Conservation (phyloP, 2,888 invertebrate species). For the Philhelius pedissequus region DNA sequence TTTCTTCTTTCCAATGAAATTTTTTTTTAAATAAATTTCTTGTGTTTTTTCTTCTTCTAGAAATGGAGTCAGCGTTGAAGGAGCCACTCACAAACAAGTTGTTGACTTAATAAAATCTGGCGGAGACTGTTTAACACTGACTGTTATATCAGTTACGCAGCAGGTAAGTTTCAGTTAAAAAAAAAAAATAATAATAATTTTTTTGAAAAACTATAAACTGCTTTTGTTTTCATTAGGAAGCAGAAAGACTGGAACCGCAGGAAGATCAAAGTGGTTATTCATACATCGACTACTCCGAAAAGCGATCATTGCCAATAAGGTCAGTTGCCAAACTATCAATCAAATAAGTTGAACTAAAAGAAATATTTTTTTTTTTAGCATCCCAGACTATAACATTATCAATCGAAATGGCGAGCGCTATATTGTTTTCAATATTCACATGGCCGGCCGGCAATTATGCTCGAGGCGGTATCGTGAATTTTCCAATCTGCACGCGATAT, state of each 20-base stretch:
- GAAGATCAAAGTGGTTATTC: slow-evolving; percentile 89
- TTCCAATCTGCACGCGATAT: slow-evolving; percentile 90
- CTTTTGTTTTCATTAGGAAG: slow-evolving; percentile 81
- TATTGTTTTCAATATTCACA: slow-evolving; percentile 98
- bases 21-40: slow-evolving; percentile 14
- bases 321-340: slow-evolving; percentile 58
- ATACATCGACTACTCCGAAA: slow-evolving; percentile 95
- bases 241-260: slow-evolving; percentile 89
- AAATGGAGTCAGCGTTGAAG: slow-evolving; percentile 98
- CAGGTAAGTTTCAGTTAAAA: slow-evolving; percentile 82
- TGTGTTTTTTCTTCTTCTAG: slow-evolving; percentile 81
- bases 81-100: slow-evolving; percentile 99
- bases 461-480: slow-evolving; percentile 98
- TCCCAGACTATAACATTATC: slow-evolving; percentile 96
- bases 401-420: slow-evolving; percentile 93
- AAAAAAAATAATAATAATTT: not conserved
- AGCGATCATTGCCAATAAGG: slow-evolving; percentile 89
- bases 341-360: not conserved
- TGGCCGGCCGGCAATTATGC: slow-evolving; percentile 98
- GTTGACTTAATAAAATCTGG: slow-evolving; percentile 99
- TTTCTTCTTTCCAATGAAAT: not conserved
- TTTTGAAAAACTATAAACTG: not conserved
- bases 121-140: slow-evolving; percentile 96
- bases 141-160: slow-evolving; percentile 96
- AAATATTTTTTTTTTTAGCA: slow-evolving; percentile 79